Evolutionary conservation across 2,888 invertebrate species (phyloP), one percentile per base, ranked within the genome.

Genomic region (Hecatera dysodea): DNA sequence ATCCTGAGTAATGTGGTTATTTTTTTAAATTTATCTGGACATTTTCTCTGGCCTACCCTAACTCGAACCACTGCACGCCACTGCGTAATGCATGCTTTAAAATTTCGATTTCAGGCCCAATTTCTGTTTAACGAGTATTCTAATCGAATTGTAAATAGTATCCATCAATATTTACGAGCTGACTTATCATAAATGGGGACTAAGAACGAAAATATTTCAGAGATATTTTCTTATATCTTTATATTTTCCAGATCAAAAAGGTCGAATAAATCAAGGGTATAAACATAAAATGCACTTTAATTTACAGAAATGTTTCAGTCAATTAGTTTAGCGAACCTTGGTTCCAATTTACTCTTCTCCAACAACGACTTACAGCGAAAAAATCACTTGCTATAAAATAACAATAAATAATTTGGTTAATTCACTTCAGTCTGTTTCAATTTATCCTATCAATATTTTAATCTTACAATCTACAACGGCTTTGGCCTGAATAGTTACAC

Each of bases 31-130:
- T n/a, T n/a, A n/a, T n/a, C n/a, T n/a, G n/a, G n/a, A n/a, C n/a
- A n/a, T n/a, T n/a, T n/a, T n/a, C n/a, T n/a, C n/a, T n/a, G n/a
- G n/a, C n/a, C n/a, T n/a, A n/a, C n/a, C n/a, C n/a, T n/a, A n/a
- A n/a, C n/a, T n/a, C n/a, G n/a, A n/a, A n/a, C n/a, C n/a, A n/a
- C n/a, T n/a, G n/a, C n/a, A n/a, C n/a, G n/a, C n/a, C n/a, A n/a
- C n/a, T 89, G 82, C 83, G 75, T 85, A 77, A 80, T 84, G 80
- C 76, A 82, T 82, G 70, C 59, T 60, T 61, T 46, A 56, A 71
- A 67, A 63, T 56, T 55, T 46, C 27, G n/a, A 66, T 57, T 76
- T 62, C 11, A 36, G 11, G 2, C 11, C 12, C 11, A 24, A 29
- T 52, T 53, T 64, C 19, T 67, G 5, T 19, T 24, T 44, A 19